Percentiles rank a stretch among this genome's conserved stretches.
These are phyloP conservation scores for Chrysaora quinquecirrha DNA, from an alignment of 30 jellyfish, hydroid and myxozoan species.

Conservation along the genomic window DNA sequence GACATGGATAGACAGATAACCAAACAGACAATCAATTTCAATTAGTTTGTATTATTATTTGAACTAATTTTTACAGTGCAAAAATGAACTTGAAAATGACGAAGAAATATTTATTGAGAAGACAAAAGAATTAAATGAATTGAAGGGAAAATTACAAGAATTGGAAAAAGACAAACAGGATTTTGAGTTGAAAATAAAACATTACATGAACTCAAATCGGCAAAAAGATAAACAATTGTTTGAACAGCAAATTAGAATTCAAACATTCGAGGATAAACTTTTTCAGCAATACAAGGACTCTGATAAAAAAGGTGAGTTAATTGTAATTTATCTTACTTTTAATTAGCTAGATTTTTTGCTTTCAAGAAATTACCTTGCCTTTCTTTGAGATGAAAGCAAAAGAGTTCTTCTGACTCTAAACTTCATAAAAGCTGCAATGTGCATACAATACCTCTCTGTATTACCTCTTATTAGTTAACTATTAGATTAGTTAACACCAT, in stretches of 20 bases:
- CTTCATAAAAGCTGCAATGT: too few relatives aligned
- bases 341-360: too few relatives aligned
- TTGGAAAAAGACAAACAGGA: conserved; percentile 70
- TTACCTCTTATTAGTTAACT: too few relatives aligned
- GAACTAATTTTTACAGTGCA: conserved; percentile 39
- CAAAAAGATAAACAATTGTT: conserved; percentile 42
- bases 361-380: too few relatives aligned
- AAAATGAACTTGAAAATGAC: conserved; percentile 40
- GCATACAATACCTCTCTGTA: too few relatives aligned
- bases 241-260: conserved; percentile 60
- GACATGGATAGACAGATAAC: too few relatives aligned
- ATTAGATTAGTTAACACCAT: too few relatives aligned
- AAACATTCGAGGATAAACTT: conserved; percentile 4
- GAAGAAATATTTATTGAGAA: conserved; percentile 37
- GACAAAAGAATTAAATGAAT: conserved; percentile 43
- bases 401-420: too few relatives aligned
- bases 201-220: conserved; percentile 6
- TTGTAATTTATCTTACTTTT: too few relatives aligned
- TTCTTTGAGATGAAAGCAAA: too few relatives aligned
- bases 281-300: not conserved
- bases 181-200: conserved; percentile 37
- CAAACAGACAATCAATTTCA: too few relatives aligned
- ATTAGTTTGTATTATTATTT: too few relatives aligned
- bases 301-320: conserved; percentile 23
- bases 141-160: conserved; percentile 26